Percentiles rank a stretch among this genome's conserved stretches.
Evolutionary conservation across 2,797 vertebrate species (phyloP).

Genomic region (Pseudochaenichthys georgianus): DNA sequence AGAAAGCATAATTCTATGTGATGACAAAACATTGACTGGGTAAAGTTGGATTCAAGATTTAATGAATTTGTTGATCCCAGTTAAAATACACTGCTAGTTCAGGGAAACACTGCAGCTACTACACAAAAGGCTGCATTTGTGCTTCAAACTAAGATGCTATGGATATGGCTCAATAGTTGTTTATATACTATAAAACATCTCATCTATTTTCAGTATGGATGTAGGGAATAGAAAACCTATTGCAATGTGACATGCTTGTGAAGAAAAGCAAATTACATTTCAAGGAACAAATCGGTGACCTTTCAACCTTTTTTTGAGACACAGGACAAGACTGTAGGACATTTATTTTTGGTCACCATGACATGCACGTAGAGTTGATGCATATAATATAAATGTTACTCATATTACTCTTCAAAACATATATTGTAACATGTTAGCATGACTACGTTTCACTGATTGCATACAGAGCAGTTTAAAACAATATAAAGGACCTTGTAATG

Average conservation of each 20-base stretch:
- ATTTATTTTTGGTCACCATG: neutral
- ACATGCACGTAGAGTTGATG: neutral
- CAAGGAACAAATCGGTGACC: neutral
- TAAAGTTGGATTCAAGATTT: neutral
- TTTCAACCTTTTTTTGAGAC: neutral
- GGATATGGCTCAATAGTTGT: too few species aligned
- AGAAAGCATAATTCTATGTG: neutral
- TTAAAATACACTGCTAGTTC: neutral
- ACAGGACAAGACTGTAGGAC: neutral
- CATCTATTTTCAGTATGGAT: neutral
- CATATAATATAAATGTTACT: neutral
- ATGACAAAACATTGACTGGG: neutral
- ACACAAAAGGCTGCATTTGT: neutral
- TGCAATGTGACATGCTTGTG: neutral
- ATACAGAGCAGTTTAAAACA: conserved; percentile 17
- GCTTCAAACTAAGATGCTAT: too few species aligned
- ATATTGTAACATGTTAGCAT: neutral
- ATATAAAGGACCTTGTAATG: conserved; percentile 36
- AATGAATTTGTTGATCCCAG: neutral
- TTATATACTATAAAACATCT: too few species aligned
- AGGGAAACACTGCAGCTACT: neutral
- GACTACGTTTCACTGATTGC: neutral
- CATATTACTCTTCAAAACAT: neutral
- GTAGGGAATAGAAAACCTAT: neutral
- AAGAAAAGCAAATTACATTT: neutral